phyloP scores from a whole-genome alignment of 2,888 invertebrate species.

The Ennomos quercinarius region DNA sequence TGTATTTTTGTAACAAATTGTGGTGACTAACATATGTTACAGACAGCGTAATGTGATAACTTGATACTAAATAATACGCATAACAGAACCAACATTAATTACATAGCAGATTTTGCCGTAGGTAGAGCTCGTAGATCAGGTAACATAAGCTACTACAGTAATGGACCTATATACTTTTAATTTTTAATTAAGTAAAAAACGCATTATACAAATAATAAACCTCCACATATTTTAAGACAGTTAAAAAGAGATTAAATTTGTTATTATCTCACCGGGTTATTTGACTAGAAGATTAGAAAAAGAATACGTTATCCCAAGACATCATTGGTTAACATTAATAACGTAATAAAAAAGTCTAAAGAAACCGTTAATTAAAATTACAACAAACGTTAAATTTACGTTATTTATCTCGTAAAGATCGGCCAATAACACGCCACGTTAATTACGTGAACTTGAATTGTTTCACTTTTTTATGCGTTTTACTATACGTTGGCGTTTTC shows the following conservation, averaged over 20 bases:
- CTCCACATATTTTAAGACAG: too few species aligned
- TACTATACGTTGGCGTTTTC: constrained; percentile 33
- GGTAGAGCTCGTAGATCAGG: too few species aligned
- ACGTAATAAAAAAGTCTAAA: not conserved
- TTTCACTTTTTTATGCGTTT: constrained; percentile 44
- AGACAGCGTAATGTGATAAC: too few species aligned
- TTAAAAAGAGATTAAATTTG: too few species aligned
- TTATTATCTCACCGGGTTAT: too few species aligned
- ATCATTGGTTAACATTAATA: constrained; percentile 1
- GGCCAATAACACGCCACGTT: constrained; percentile 44
- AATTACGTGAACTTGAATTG: constrained; percentile 41
- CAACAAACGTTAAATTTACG: constrained; percentile 16
- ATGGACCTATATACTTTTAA: too few species aligned
- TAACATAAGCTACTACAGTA: too few species aligned
- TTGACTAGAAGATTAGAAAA: not conserved
- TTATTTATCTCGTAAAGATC: constrained; percentile 38
- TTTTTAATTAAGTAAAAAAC: not conserved
- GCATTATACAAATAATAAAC: not conserved
- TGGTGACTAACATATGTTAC: too few species aligned
- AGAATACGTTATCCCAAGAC: not conserved
- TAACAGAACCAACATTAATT: too few species aligned
- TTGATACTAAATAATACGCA: too few species aligned
- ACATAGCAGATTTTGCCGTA: too few species aligned
- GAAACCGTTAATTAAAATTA: constrained; percentile 22
- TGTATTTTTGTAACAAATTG: too few species aligned